Base-by-base conservation (phyloP, 2,113 vertebrate genomes). In the Holacanthus passer region DNA sequence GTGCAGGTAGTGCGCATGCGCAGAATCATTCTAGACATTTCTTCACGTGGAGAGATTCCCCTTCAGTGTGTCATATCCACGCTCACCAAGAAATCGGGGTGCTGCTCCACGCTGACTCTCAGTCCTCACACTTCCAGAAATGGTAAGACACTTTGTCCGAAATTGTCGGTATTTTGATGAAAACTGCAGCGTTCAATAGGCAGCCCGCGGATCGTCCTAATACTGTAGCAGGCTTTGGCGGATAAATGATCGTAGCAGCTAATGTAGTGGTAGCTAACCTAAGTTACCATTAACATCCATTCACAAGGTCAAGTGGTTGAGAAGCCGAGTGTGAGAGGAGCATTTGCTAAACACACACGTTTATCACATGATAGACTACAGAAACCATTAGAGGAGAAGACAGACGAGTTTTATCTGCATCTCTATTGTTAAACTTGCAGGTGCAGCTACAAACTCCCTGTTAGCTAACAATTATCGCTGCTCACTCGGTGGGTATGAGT, bases 41-140 rank as follows among this genome's bases (percentile, higher is more conserved):
- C 94, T 81, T 95, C 95, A 95, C 95, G 95, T 95, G 95, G 90
- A 78, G 71, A 0, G 17, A 43, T 3, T 80, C 69, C 45, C 45
- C 41, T 37, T 66, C 64, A 79, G 71, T 81, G 58, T 82, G 73
- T 77, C 68, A 65, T 12, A 74, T 66, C 58, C 59, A 84, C 41
- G 37, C 52, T 65, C 48, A 53, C 2, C 8, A 32, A 73, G 71
- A 73, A 82, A 45, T 45, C 59, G 59, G 31, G 37, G 31, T 85
- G 45, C 59, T 43, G 35, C 19, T 79, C 13, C 50, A 76, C 80
- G 45, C 52, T 27, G 70, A 17, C 59, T 29, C n/a, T n/a, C 22
- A 47, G 9, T 76, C 45, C 10, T 2, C 47, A 31, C 48, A 31
- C 77, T 1, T 45, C 27, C n/a, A 78, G 56, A 88, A 65, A 95